Percentiles rank a stretch among this genome's conserved stretches.
These are phyloP conservation scores for Diplolepis rosae DNA, from an alignment of 2,888 invertebrate species.

Conservation along the genomic window DNA sequence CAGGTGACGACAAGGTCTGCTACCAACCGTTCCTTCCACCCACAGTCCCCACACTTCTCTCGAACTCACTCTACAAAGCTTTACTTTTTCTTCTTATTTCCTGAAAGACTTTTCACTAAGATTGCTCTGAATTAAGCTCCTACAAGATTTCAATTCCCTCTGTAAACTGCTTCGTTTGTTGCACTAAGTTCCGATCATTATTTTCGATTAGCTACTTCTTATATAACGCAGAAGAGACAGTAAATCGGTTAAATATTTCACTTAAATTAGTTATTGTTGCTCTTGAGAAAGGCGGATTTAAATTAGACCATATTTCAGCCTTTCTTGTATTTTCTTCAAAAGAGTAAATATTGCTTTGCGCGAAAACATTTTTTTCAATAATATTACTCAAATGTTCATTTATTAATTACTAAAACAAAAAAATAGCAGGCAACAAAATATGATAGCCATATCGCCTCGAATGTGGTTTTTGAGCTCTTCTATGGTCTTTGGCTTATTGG, in stretches of 20 bases:
- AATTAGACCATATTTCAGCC: conserved; percentile 11
- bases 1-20: conserved; percentile 36
- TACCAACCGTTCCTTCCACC: conserved; percentile 15
- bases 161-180: conserved; percentile 16
- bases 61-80: not conserved
- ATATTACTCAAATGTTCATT: not conserved
- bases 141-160: conserved; percentile 17
- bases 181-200: not conserved
- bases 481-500: too few species aligned
- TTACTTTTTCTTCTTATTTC: not conserved
- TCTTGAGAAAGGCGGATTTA: conserved; percentile 5
- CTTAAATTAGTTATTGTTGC: conserved; percentile 20
- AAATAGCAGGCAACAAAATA: not conserved
- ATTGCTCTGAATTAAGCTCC: conserved; percentile 4
- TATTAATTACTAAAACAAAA: not conserved
- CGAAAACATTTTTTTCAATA: not conserved
- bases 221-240: not conserved
- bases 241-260: conserved; percentile 6
- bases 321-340: conserved; percentile 10
- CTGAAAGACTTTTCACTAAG: not conserved
- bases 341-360: not conserved
- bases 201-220: not conserved
- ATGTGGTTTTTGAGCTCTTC: not conserved
- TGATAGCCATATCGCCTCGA: too few species aligned
- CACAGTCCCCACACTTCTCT: not conserved